Conservation (phyloP, 2,113 vertebrate genomes). For the Alexandromys fortis region DNA sequence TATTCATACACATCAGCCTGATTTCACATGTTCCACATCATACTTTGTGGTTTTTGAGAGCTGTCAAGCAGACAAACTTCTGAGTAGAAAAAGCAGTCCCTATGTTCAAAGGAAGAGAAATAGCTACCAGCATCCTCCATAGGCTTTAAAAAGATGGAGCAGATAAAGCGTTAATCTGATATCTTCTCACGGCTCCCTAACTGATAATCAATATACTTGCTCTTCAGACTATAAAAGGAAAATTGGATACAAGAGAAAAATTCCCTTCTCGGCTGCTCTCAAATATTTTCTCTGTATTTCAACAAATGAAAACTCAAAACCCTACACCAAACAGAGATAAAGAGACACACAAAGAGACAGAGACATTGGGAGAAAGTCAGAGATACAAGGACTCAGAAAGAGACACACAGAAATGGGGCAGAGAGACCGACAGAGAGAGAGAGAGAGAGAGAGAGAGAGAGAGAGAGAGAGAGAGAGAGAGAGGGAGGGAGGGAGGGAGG, state of each 20-base stretch:
- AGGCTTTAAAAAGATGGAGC: background rate
- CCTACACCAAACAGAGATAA: background rate
- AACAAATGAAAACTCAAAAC: background rate
- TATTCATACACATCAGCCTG: background rate
- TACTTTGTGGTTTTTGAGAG: background rate
- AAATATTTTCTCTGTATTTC: background rate
- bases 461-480: no score
- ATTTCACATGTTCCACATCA: background rate
- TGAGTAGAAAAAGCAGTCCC: background rate
- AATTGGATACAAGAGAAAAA: background rate
- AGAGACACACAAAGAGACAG: no score
- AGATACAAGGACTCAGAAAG: background rate
- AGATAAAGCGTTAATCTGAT: background rate
- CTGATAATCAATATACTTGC: background rate
- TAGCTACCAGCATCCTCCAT: no score
- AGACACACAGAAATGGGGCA: no score
- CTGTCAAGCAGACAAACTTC: background rate
- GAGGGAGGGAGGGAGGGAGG: no score
- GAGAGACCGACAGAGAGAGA: no score
- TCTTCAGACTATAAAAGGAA: background rate
- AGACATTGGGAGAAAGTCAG: background rate
- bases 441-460: no score
- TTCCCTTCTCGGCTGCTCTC: background rate
- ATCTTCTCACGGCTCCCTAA: background rate
- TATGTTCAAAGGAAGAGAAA: background rate